Percentiles rank a stretch among this genome's conserved stretches.
These are phyloP conservation scores for Peromyscus californicus DNA, from an alignment of 2,113 vertebrate genomes.

Conservation along the genomic window DNA sequence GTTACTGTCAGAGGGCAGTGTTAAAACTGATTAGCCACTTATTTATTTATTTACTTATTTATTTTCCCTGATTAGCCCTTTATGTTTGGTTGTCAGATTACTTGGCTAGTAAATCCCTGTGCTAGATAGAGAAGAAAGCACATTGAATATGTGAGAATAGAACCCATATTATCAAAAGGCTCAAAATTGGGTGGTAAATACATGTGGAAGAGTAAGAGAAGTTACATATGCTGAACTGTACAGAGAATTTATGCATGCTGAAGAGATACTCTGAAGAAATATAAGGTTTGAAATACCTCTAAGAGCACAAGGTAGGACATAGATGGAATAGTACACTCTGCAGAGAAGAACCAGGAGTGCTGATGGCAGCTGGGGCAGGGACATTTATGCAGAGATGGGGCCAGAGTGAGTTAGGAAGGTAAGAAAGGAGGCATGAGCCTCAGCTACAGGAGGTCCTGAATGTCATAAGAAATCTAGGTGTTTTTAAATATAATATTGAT, in stretches of 20 bases:
- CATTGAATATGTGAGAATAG: not conserved
- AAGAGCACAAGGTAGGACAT: not conserved
- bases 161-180: not conserved
- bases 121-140: not conserved
- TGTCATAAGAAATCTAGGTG: not conserved
- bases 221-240: not conserved
- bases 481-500: not conserved
- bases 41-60: too few relatives aligned
- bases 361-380: not conserved
- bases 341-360: not conserved
- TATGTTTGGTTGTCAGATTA: not conserved
- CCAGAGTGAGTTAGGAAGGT: not conserved
- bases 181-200: not conserved
- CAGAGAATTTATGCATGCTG: not conserved
- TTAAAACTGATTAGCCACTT: not conserved
- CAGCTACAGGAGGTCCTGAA: not conserved
- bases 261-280: not conserved
- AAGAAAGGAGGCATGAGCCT: not conserved
- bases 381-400: not conserved
- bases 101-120: slow-evolving; percentile 24
- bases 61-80: not conserved
- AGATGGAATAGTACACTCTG: not conserved
- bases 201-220: not conserved
- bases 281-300: not conserved
- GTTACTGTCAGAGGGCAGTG: not conserved